Evolutionary conservation across 2,113 vertebrate species (phyloP), one percentile per base, ranked within the genome.

Genomic region (Ifrita kowaldi): DNA sequence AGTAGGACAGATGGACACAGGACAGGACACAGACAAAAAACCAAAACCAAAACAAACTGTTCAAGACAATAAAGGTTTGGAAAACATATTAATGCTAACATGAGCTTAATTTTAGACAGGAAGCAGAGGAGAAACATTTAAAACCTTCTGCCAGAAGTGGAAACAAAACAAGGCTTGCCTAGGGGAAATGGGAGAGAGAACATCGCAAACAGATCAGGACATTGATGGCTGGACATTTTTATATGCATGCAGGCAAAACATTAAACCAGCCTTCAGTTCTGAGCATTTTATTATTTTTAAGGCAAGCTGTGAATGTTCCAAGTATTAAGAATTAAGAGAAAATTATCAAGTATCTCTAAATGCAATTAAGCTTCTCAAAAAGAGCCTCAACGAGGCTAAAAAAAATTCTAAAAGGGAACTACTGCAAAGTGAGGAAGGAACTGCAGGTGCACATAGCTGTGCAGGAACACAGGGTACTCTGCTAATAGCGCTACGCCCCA

Each of bases 401-500:
- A 94, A 82, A 78, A 71, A 73, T 84, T 88, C 75, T 90, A 53
- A 83, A 83, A 90, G 86, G 95, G 94, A 96, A 96, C 86, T 94
- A 81, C 59, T 78, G 94, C 93, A 89, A 82, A 96, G 89, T 64
- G 94, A 95, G 94, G 94, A 97, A 96, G 94, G 87, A 97, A 95
- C 86, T 95, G 93, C 96, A 97, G 95, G 96, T 97, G 96, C 93
- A 92, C 73, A 55, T 70, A 89, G 91, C 69, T 94, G 69, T 94
- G 93, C 10, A 1, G 86, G 95, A 96, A 97, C 94, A 94, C 77
- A 94, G 96, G 94, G 95, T 96, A 92, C 95, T 92, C 93, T 95
- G 92, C 86, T 96, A 94, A 95, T 47, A 89, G 92, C 42, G n/a
- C 90, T 94, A 93, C 42, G 86, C 88, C 96, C 91, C 71, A 53